Base-by-base conservation (phyloP, 37 sponge, comb jelly and placozoan species). In the Halichondria panicea region DNA sequence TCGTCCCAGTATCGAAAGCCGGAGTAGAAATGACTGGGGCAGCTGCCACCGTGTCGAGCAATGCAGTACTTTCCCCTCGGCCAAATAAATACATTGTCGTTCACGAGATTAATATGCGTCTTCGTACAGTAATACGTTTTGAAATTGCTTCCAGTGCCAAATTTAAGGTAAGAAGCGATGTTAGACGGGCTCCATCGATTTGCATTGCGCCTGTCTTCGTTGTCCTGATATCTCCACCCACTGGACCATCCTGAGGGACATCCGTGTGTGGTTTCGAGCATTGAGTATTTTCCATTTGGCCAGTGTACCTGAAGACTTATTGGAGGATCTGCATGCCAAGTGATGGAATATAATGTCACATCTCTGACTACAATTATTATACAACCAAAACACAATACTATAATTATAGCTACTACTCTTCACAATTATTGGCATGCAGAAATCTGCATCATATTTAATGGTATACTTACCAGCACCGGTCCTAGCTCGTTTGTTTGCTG, bases 231-330 rank as follows among this genome's bases (percentile, higher is more conserved):
- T 48, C 52, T 48, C 52, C 52, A 48, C 52, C 52, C 52, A 15
- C 52, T 48, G 15, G 52, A 48, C 52, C 52, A 48, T 48, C 52
- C 52, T 15, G 52, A 48, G 52, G 52, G 52, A 48, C 52, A 48
- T 11, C 52, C 52, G 15, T 11, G 15, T 48, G 11, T 11, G 15
- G 52, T 15, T 15, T 48, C 13, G 15, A 15, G 52, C 52, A 48
- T 11, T 15, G 52, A 18, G 52, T 48, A 48, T 48, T 11, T 48
- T 48, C 52, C 52, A 18, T 11, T 15, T 18, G 52, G 52, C 52
- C 52, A 48, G 13, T 11, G 11, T 15, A 48, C 52, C 15, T 48
- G 13, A 48, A 48, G 13, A 48, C 13, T 48, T 15, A 48, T 48
- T 18, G 52, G 15, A 48, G 52, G 52, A 15, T 48, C 52, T 48